A percentile compares a stretch with the other conserved stretches of the same genome.
Evolutionary conservation across 2,113 vertebrate genomes (phyloP).

Genomic region (Scalopus aquaticus): DNA sequence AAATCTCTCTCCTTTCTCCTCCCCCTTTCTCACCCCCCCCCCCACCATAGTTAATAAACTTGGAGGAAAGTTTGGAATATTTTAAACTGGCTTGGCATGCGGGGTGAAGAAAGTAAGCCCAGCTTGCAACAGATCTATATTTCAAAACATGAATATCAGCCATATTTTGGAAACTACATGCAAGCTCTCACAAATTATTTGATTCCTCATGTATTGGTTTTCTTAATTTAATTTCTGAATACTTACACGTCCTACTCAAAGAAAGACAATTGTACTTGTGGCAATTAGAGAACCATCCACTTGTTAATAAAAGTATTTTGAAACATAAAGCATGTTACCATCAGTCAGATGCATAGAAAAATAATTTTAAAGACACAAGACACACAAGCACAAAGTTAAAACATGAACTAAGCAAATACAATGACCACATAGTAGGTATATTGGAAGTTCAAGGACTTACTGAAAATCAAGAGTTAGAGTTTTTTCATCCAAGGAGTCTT

Average conservation of each 20-base stretch:
- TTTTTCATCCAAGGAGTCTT: constrained; percentile 71
- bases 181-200: constrained; percentile 70
- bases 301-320: constrained; percentile 70
- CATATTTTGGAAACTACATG: constrained; percentile 25
- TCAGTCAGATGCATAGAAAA: constrained; percentile 36
- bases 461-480: constrained; percentile 82
- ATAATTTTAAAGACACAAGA: constrained; percentile 27
- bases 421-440: constrained; percentile 65
- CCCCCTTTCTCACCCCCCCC: not conserved
- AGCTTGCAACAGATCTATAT: constrained; percentile 48
- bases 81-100: constrained; percentile 79
- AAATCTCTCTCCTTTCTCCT: constrained; percentile 24
- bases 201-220: not conserved
- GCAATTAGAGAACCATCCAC: constrained; percentile 37
- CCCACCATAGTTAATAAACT: constrained; percentile 80
- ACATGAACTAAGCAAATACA: constrained; percentile 61
- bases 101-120: constrained; percentile 74
- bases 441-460: constrained; percentile 85
- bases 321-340: constrained; percentile 43
- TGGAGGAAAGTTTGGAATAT: constrained; percentile 83
- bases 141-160: constrained; percentile 64
- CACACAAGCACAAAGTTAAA: not conserved
- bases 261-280: constrained; percentile 20
- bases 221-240: constrained; percentile 56
- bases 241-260: constrained; percentile 1